Evolutionary conservation across 2,113 vertebrate genomes (phyloP).

Genomic region (Heteronetta atricapilla): DNA sequence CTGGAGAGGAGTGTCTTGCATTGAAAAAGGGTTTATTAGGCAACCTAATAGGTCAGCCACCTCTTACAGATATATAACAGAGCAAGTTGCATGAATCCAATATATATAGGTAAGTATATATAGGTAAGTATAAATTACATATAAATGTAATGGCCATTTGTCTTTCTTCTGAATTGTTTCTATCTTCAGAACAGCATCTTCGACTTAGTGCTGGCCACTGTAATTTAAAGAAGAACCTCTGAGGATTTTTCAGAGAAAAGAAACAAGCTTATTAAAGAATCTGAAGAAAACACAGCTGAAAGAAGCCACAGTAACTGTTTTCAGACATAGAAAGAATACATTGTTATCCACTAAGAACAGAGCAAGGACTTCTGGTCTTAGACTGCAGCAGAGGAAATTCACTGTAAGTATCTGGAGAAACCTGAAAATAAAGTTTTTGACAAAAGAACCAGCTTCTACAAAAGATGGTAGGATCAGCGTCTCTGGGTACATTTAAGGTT

Average conservation of each 20-base stretch:
- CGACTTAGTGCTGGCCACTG: background rate
- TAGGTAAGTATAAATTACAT: background rate
- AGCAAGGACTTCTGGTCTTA: background rate
- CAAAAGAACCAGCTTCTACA: slow-evolving; percentile 44
- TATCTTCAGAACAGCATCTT: background rate
- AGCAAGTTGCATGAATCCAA: background rate
- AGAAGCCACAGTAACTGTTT: background rate
- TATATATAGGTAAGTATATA: background rate
- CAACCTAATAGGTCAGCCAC: background rate
- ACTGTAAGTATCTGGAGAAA: slow-evolving; percentile 28
- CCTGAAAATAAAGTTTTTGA: slow-evolving; percentile 24
- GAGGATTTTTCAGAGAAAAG: background rate
- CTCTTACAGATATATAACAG: background rate
- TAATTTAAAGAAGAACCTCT: background rate
- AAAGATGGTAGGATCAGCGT: background rate
- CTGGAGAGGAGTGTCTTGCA: background rate
- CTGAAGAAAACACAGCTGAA: background rate
- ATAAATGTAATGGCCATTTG: background rate
- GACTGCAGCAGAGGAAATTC: background rate
- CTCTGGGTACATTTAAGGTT: background rate
- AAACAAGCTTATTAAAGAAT: background rate
- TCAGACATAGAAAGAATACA: background rate
- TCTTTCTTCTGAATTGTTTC: background rate
- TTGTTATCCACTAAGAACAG: background rate
- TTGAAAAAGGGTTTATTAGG: background rate